Percentiles rank a stretch among this genome's conserved stretches.
These are phyloP conservation scores for Phenganax stokvisi DNA, from an alignment of 92 coral and sea anemone species.

Conservation along the genomic window DNA sequence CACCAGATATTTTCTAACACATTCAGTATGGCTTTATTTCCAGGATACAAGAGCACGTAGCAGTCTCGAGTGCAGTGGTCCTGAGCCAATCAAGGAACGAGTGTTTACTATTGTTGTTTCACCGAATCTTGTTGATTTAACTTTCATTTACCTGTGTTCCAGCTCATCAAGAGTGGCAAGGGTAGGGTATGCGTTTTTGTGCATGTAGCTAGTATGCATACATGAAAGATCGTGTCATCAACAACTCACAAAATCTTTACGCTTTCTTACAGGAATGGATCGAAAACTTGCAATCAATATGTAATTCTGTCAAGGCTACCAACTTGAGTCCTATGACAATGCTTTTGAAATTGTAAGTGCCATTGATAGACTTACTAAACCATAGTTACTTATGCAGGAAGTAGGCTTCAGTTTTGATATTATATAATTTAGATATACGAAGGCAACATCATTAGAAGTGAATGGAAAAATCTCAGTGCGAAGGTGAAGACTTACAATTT, in stretches of 20 bases:
- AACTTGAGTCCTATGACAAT: slow-evolving; percentile 69
- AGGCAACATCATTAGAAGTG: slow-evolving; percentile 46
- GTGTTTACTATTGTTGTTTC: slow-evolving; percentile 67
- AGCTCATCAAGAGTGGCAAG: slow-evolving; percentile 55
- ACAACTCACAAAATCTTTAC: too few relatives aligned
- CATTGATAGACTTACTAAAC: neutral
- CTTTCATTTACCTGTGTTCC: slow-evolving; percentile 66
- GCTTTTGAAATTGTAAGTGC: slow-evolving; percentile 73
- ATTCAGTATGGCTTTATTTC: neutral
- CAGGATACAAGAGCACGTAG: slow-evolving; percentile 81
- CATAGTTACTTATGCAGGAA: neutral
- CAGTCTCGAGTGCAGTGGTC: slow-evolving; percentile 58
- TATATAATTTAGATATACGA: slow-evolving; percentile 53
- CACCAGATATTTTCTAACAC: too few relatives aligned
- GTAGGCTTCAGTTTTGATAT: neutral
- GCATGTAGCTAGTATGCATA: too few relatives aligned
- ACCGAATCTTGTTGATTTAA: slow-evolving; percentile 71
- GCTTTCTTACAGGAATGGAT: slow-evolving; percentile 61
- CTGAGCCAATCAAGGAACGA: slow-evolving; percentile 63
- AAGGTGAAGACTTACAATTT: slow-evolving; percentile 42
- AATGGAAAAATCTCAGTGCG: slow-evolving; percentile 69
- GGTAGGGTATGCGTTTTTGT: slow-evolving; percentile 59
- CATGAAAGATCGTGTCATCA: too few relatives aligned
- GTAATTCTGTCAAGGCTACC: slow-evolving; percentile 54
- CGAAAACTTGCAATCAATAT: slow-evolving; percentile 53